These are phyloP conservation scores for Chunga burmeisteri DNA, from an alignment of 2,113 vertebrate genomes.

Conservation along the genomic window DNA sequence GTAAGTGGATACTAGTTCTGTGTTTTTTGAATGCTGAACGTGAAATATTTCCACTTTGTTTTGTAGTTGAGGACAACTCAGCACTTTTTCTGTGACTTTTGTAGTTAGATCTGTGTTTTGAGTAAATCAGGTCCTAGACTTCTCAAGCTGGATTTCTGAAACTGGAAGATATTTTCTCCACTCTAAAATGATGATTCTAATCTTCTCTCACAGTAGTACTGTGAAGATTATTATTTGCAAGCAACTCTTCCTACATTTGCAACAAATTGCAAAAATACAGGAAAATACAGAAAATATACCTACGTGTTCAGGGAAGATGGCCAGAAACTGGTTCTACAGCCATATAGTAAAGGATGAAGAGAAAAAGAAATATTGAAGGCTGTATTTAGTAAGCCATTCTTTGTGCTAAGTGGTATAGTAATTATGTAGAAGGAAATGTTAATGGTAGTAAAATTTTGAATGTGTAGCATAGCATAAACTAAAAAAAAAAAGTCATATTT, in stretches of 20 bases:
- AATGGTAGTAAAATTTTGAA: neutral
- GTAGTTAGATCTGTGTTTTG: neutral
- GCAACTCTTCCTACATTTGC: neutral
- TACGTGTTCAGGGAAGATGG: rapidly evolving
- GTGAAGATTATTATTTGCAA: neutral
- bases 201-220: neutral
- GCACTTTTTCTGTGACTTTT: neutral
- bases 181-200: neutral
- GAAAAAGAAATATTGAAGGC: neutral
- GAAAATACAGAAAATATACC: neutral
- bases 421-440: neutral
- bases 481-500: neutral
- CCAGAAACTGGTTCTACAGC: neutral
- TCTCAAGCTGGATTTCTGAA: neutral
- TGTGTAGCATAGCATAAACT: neutral
- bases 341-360: neutral
- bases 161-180: neutral
- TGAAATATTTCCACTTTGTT: neutral
- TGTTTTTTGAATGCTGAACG: neutral
- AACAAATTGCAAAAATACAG: neutral
- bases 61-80: neutral
- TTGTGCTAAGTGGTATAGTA: neutral
- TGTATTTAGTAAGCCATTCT: neutral
- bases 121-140: neutral
- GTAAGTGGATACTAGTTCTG: neutral